phyloP scores from a whole-genome alignment of 2,888 invertebrate species.

The Pocota personata region DNA sequence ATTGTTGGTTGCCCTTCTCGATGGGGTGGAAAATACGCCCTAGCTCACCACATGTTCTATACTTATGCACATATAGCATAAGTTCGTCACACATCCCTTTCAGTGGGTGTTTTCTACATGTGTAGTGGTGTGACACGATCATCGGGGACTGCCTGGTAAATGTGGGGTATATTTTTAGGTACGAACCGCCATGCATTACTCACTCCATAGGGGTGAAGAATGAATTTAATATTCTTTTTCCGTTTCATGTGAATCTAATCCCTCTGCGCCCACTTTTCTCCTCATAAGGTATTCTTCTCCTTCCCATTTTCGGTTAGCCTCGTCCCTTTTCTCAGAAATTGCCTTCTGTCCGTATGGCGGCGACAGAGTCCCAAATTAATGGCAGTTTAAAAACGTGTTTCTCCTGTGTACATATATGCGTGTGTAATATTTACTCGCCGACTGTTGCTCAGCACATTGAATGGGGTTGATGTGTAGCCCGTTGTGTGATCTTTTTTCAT shows the following conservation, averaged over 20 bases:
- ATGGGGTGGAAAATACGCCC: conserved; percentile 55
- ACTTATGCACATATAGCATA: background rate
- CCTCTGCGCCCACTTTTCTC: conserved; percentile 46
- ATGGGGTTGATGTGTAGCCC: conserved; percentile 50
- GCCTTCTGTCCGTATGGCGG: conserved; percentile 33
- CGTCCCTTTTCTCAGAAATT: conserved; percentile 64
- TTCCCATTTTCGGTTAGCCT: conserved; percentile 14
- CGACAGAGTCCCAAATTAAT: conserved; percentile 56
- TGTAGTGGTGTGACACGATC: conserved; percentile 42
- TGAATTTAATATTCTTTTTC: conserved; percentile 57
- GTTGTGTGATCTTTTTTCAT: conserved; percentile 16
- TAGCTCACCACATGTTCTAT: background rate
- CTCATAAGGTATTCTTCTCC: conserved; percentile 20
- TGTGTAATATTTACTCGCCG: conserved; percentile 33
- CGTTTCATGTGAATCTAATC: conserved; percentile 36
- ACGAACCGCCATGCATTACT: conserved; percentile 2
- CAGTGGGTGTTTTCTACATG: background rate
- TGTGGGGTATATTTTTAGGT: conserved; percentile 51
- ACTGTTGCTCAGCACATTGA: conserved; percentile 41
- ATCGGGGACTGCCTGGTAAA: background rate
- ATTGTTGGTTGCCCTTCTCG: conserved; percentile 45
- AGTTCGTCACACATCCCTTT: background rate
- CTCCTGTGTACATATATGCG: conserved; percentile 26
- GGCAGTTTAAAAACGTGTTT: conserved; percentile 64
- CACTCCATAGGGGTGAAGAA: conserved; percentile 53